A percentile compares a stretch with the other conserved stretches of the same genome.
Conservation (phyloP, 2,113 vertebrate species). For the Nothoprocta pentlandii region DNA sequence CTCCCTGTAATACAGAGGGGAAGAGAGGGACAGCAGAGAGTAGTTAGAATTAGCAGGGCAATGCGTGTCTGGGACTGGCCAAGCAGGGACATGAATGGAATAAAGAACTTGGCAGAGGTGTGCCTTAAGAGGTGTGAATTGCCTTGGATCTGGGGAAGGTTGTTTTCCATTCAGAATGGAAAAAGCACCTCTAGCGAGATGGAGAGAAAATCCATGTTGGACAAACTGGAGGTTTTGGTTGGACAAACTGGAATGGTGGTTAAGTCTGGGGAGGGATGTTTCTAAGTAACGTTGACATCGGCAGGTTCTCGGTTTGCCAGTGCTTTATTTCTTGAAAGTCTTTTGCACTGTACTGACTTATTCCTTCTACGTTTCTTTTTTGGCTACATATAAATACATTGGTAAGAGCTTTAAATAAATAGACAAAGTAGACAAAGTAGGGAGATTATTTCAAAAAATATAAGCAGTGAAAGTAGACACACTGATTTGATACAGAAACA, state of each 20-base stretch:
- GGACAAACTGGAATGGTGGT: neutral
- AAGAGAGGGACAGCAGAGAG: neutral
- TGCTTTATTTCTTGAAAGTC: neutral
- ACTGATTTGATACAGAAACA: too few relatives aligned
- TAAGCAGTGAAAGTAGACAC: neutral
- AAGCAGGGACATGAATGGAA: neutral
- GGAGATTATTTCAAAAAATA: neutral
- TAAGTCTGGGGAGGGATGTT: neutral
- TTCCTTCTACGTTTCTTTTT: neutral
- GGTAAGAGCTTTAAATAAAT: too few relatives aligned
- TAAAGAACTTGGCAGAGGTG: neutral
- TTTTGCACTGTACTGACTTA: neutral
- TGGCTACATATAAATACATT: neutral
- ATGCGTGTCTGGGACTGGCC: neutral
- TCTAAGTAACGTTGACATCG: neutral
- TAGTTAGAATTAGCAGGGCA: neutral
- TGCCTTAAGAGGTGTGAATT: neutral
- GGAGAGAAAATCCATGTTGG: neutral
- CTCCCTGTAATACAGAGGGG: neutral
- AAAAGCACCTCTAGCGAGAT: neutral
- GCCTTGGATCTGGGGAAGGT: neutral
- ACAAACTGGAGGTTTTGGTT: neutral
- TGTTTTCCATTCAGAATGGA: neutral
- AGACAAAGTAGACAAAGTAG: neutral
- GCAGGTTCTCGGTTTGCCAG: neutral